Percentiles rank a stretch among this genome's conserved stretches.
Evolutionary conservation across 2,888 invertebrate species (phyloP).

Genomic region (Heliconius sara): DNA sequence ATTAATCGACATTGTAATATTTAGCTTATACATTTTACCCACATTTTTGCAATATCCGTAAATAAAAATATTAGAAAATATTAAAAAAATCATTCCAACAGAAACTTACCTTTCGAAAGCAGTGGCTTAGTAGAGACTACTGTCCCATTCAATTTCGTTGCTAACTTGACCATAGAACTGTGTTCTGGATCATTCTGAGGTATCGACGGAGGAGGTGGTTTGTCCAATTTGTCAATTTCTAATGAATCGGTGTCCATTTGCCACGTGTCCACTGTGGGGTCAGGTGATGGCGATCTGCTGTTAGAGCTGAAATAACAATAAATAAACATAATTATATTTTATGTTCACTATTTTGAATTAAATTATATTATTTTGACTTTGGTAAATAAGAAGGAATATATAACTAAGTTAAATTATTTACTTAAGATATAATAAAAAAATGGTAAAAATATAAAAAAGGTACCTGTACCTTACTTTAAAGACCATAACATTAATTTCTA

Average conservation of each 20-base stretch:
- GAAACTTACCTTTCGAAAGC: slow-evolving; percentile 62
- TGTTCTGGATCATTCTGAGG: slow-evolving; percentile 47
- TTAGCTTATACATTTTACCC: no score
- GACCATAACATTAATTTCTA: no score
- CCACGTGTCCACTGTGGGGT: slow-evolving; percentile 59
- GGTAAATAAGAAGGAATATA: no score
- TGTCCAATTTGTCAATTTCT: slow-evolving; percentile 58
- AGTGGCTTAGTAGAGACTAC: slow-evolving; percentile 64
- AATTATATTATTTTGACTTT: no score
- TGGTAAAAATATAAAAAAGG: no score
- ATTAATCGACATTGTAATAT: no score
- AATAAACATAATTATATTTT: background rate
- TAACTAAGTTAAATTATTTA: no score
- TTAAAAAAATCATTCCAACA: background rate
- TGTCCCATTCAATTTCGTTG: slow-evolving; percentile 69
- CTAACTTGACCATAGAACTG: slow-evolving; percentile 58
- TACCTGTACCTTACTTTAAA: no score
- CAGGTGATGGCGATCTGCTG: slow-evolving; percentile 72
- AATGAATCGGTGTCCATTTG: slow-evolving; percentile 72
- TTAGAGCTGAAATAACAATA: slow-evolving; percentile 55
- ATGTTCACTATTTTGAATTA: background rate
- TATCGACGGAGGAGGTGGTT: slow-evolving; percentile 45
- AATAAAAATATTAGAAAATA: background rate
- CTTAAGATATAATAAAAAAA: no score
- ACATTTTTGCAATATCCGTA: background rate